Percentiles rank a stretch among this genome's conserved stretches.
phyloP scores from a whole-genome alignment of 2,797 vertebrate species.

The Aulostomus chinensis region DNA sequence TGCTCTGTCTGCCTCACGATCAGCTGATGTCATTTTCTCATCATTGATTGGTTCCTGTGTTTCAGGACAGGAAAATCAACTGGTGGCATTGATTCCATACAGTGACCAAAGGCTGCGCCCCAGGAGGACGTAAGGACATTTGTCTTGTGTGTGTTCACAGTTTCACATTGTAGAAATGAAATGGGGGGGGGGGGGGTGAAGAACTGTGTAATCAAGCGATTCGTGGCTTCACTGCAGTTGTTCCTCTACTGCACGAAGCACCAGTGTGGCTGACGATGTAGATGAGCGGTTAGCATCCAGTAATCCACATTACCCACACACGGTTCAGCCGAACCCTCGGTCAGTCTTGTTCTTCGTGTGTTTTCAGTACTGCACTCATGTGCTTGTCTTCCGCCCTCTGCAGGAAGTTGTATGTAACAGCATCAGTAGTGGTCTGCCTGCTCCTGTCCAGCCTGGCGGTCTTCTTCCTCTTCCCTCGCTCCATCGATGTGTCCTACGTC shows the following conservation, averaged over 20 bases:
- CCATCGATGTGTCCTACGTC: constrained; percentile 89
- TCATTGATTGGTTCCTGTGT: constrained; percentile 8
- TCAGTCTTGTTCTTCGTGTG: no score
- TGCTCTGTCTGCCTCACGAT: no score
- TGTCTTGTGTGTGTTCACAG: background rate
- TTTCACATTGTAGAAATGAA: no score
- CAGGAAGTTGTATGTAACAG: constrained; percentile 92
- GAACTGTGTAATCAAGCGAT: no score
- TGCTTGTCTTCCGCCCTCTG: background rate
- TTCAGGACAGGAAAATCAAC: constrained; percentile 93
- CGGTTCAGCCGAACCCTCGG: no score
- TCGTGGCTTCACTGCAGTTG: no score
- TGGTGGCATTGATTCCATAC: constrained; percentile 94
- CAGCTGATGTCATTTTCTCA: no score
- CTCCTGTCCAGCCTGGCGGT: constrained; percentile 89
- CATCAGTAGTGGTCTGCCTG: constrained; percentile 87
- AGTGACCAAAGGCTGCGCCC: constrained; percentile 93
- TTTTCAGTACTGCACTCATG: background rate
- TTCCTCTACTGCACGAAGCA: no score
- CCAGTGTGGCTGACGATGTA: no score
- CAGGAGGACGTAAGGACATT: constrained; percentile 90
- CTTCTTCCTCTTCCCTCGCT: constrained; percentile 93
- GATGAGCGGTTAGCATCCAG: no score
- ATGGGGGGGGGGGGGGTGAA: no score
- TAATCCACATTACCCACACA: no score